Evolutionary conservation across 2,113 vertebrate species (phyloP), one percentile per base, ranked within the genome.

Genomic region (Eulemur macaco): DNA sequence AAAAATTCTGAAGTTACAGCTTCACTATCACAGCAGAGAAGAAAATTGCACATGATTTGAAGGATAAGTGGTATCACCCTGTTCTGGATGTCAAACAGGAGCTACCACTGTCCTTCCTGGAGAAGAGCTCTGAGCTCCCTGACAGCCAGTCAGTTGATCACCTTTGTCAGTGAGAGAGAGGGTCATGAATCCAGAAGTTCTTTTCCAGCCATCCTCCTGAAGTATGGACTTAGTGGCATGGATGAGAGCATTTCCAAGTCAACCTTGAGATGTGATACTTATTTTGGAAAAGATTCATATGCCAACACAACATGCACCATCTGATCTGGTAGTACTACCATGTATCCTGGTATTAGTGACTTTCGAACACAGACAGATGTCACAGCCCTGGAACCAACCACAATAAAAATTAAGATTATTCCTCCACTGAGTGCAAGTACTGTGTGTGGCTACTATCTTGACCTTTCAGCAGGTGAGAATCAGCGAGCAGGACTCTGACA

Each of bases 391-490:
- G 98, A 99, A 1, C 98, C 98, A 77, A 98, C 98, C 98, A 99
- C 98, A 97, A 98, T 99, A 98, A 99, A 99, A 98, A 99, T 99
- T 94, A 99, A 99, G 98, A 98, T 98, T 60, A 99, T 99, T 97
- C 98, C 98, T 95, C 98, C 98, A 94, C 98, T 89, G 34, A 76
- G 23, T 66, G 98, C 99, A 99, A 98, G 98, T 98, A 99, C 98
- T 50, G 98, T 56, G 98, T 99, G 98, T 99, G 97, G 98, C 98
- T 85, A 98, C 98, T 47, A 98, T 98, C 78, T 99, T 98, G 50
- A 99, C 98, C 85, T 99, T 99, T 98, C 97, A 99, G 98, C 98
- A 99, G 98, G 99, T 98, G 98, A 99, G 98, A 98, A 99, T 98
- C 98, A 99, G 98, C 98, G 99, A 99, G 96, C 98, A 98, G 97